Evolutionary conservation across 2,113 vertebrate species (phyloP).

Genomic region (Suncus etruscus): DNA sequence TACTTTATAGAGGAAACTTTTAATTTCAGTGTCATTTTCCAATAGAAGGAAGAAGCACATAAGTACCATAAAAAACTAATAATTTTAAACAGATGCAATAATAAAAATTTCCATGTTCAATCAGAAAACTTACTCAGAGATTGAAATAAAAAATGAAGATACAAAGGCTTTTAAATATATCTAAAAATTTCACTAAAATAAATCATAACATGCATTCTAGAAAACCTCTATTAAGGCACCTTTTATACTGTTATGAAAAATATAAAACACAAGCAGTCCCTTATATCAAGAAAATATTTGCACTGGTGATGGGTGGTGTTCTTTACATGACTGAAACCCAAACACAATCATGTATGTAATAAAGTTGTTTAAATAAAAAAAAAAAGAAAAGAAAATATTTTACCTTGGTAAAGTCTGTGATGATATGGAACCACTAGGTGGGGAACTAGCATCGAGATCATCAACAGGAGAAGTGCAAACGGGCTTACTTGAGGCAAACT

Average conservation of each 20-base stretch:
- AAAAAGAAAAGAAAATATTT: constrained; percentile 71
- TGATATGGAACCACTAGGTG: constrained; percentile 89
- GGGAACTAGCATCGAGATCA: constrained; percentile 93
- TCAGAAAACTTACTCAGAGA: constrained; percentile 4
- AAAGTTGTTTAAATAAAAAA: no score
- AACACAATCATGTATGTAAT: no score
- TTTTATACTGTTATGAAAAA: neutral
- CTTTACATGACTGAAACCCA: no score
- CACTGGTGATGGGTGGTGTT: no score
- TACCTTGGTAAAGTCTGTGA: constrained; percentile 90
- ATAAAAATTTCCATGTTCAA: constrained; percentile 36
- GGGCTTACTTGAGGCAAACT: constrained; percentile 98
- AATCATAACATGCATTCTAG: constrained; percentile 20
- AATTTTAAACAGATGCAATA: constrained; percentile 48
- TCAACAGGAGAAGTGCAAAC: constrained; percentile 97
- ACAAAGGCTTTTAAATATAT: neutral
- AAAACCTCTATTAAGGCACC: constrained; percentile 40
- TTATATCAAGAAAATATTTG: constrained; percentile 57
- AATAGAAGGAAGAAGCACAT: neutral
- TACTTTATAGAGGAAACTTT: neutral
- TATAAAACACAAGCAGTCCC: neutral
- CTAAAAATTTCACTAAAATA: neutral
- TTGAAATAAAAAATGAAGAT: constrained; percentile 20
- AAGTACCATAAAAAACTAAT: constrained; percentile 30
- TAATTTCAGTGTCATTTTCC: constrained; percentile 38